Evolutionary conservation across 2,113 vertebrate genomes (phyloP).

Genomic region (Tretioscincus oriximinensis): DNA sequence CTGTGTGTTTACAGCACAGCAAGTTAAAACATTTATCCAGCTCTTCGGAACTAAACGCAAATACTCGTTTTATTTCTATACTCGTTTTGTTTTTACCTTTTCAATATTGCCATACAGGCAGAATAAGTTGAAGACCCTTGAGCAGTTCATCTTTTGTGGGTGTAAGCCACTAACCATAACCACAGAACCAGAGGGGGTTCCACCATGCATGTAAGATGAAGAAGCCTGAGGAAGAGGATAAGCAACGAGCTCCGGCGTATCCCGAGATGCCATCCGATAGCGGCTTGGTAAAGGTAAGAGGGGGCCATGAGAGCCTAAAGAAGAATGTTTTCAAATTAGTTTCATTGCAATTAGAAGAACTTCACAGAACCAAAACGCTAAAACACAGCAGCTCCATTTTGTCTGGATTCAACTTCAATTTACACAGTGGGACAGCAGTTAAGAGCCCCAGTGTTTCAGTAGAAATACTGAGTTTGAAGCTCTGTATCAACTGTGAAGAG

Average conservation of each 20-base stretch:
- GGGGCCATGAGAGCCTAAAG: slow-evolving; percentile 85
- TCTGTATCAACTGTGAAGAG: too few relatives aligned
- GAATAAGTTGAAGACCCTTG: slow-evolving; percentile 95
- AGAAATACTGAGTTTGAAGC: too few relatives aligned
- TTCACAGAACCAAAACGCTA: too few relatives aligned
- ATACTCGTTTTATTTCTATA: not conserved
- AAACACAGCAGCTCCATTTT: too few relatives aligned
- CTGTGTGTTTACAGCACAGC: slow-evolving; percentile 57
- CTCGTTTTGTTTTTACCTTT: slow-evolving; percentile 78
- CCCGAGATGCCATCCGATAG: slow-evolving; percentile 87
- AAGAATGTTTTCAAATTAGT: slow-evolving; percentile 28
- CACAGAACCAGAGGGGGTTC: slow-evolving; percentile 85
- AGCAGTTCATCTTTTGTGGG: slow-evolving; percentile 95
- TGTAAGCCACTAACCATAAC: slow-evolving; percentile 97
- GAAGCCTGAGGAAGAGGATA: slow-evolving; percentile 91
- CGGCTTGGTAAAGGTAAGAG: slow-evolving; percentile 90
- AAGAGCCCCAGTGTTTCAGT: too few relatives aligned
- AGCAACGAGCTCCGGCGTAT: slow-evolving; percentile 92
- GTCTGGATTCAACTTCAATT: too few relatives aligned
- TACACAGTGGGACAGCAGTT: too few relatives aligned
- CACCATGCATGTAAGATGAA: slow-evolving; percentile 87
- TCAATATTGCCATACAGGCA: slow-evolving; percentile 98
- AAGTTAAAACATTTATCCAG: not conserved
- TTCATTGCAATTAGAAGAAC: not conserved
- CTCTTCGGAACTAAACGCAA: not conserved